These are phyloP conservation scores for Glossophaga mutica DNA, from an alignment of 2,797 vertebrate genomes.

Conservation along the genomic window DNA sequence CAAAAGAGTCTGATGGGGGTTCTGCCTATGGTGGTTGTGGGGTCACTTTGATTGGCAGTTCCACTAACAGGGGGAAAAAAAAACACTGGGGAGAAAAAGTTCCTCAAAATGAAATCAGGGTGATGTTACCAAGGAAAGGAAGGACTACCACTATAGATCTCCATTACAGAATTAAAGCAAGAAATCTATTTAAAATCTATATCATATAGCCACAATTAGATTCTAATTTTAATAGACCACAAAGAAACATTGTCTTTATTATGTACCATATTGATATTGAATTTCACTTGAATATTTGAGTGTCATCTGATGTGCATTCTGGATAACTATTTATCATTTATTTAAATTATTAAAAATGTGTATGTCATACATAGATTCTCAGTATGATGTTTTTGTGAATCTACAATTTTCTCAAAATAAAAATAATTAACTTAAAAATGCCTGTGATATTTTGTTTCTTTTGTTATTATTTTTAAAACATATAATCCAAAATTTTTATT, in stretches of 20 bases:
- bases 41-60: neutral
- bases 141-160: neutral
- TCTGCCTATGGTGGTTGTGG: neutral
- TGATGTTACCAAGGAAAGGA: neutral
- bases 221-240: neutral
- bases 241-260: neutral
- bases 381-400: neutral
- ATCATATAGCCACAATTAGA: neutral
- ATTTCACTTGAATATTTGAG: neutral
- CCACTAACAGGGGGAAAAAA: neutral
- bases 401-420: neutral
- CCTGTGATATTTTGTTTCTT: neutral
- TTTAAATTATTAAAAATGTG: neutral
- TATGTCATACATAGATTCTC: neutral
- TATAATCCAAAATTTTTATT: neutral
- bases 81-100: neutral
- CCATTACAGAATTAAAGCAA: neutral
- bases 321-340: neutral
- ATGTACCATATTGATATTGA: neutral
- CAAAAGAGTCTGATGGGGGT: neutral
- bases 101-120: neutral
- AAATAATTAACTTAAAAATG: neutral
- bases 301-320: neutral
- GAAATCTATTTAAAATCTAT: neutral
- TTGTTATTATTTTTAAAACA: neutral